Conservation (phyloP, 2,797 vertebrate species). For the Molossus alvarezi region DNA sequence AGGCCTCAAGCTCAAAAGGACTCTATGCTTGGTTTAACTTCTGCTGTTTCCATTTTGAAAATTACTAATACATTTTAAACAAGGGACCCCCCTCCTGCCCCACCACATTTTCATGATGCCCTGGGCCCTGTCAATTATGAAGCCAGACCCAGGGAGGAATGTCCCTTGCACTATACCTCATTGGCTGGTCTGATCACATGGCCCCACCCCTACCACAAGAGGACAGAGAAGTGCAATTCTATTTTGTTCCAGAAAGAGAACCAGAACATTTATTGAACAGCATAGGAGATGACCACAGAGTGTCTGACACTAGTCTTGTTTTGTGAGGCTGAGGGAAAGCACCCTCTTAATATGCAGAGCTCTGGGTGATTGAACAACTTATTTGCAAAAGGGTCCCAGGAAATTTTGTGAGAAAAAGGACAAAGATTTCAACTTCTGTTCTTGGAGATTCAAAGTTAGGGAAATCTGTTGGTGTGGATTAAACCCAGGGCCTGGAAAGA, state of each 20-base stretch:
- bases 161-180: background rate
- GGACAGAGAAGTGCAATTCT: conserved; percentile 33
- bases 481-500: background rate
- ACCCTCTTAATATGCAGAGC: background rate
- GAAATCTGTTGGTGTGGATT: background rate
- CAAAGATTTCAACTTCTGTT: conserved; percentile 40
- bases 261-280: conserved; percentile 2
- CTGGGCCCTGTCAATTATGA: background rate
- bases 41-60: conserved; percentile 16
- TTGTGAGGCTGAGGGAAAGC: background rate
- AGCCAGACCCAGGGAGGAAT: background rate
- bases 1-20: background rate
- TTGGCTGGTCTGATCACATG: background rate
- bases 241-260: conserved; percentile 9
- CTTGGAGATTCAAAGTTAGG: conserved; percentile 18
- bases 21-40: background rate
- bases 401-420: conserved; percentile 53
- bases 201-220: background rate
- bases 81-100: too few species aligned
- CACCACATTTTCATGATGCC: background rate
- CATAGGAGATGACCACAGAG: background rate
- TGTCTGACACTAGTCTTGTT: background rate
- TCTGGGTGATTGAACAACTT: background rate
- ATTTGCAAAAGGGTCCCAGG: background rate
- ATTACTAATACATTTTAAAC: conserved; percentile 31